Evolutionary conservation across 2,113 vertebrate genomes (phyloP).

Genomic region (Clarias gariepinus): DNA sequence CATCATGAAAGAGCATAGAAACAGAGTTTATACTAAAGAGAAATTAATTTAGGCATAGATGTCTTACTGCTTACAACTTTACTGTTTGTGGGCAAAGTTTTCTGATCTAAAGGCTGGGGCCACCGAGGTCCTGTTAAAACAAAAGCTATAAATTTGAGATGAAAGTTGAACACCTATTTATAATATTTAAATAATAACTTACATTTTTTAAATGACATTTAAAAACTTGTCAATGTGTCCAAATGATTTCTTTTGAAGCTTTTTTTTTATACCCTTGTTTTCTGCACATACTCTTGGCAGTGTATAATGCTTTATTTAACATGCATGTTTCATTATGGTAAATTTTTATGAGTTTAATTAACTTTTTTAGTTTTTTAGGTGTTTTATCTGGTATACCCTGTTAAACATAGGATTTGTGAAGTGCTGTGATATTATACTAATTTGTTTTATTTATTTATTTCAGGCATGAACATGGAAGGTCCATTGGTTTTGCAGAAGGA

Average conservation of each 20-base stretch:
- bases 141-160: no score
- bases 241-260: no score
- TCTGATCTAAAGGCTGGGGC: no score
- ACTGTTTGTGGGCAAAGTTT: no score
- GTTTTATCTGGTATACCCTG: background rate
- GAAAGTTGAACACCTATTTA: no score
- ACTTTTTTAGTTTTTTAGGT: background rate
- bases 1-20: no score
- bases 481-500: slow-evolving; percentile 47
- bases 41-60: background rate
- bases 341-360: background rate
- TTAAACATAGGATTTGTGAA: background rate
- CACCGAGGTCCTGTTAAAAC: no score
- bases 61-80: background rate
- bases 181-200: no score
- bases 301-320: background rate
- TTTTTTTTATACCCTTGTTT: no score
- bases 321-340: background rate
- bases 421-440: background rate
- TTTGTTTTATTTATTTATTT: slow-evolving; percentile 32
- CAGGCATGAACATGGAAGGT: slow-evolving; percentile 49
- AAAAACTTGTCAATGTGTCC: no score
- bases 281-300: no score
- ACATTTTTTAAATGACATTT: no score
- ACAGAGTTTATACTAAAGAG: background rate